Base-by-base conservation (phyloP, 2,113 vertebrate genomes). In the Colius striatus region DNA sequence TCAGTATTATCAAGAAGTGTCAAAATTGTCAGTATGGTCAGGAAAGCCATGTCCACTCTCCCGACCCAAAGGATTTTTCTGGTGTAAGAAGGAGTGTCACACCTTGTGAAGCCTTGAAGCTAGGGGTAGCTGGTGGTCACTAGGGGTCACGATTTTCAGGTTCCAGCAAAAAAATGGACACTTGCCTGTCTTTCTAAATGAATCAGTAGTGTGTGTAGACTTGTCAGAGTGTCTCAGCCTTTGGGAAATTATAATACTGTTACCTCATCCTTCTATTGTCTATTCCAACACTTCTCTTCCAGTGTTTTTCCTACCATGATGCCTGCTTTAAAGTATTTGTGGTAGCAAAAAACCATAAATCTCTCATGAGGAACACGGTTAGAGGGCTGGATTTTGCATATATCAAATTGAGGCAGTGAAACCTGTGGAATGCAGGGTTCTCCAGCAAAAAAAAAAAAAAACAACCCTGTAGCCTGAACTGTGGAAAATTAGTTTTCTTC, bases 311-410 rank as follows among this genome's bases (percentile, higher is more conserved):
- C 36, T 83, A 53, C 43, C 3, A 0, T 65, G 72, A 73, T 86
- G 84, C 47, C 62, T 80, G 34, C 47, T 95, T 94, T 71, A 87
- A 95, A 90, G 32, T 77, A 89, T 86, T 94, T 94, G 51, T 74
- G 60, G 84, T 58, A 86, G 82, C 11, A 51, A 91, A 91, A 27
- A 70, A 67, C 50, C 50, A 43, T 4, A 45, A 57, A 63, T 48
- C 14, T 79, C 50, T 87, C 20, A 36, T 16, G 14, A 51, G 57
- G 54, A 94, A 60, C 43, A 45, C 0, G 4, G 62, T 87, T 80
- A 60, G 61, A 90, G 79, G 38, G n/a, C 86, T 90, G 57, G 63
- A 81, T 90, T 93, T 92, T 82, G 57, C 55, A 67, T 85, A 34
- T 62, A 80, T 95, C 87, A 83, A 83, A 91, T 26, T 73, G 26